Conservation (phyloP, 2,888 invertebrate genomes). For the Nomada fabriciana region DNA sequence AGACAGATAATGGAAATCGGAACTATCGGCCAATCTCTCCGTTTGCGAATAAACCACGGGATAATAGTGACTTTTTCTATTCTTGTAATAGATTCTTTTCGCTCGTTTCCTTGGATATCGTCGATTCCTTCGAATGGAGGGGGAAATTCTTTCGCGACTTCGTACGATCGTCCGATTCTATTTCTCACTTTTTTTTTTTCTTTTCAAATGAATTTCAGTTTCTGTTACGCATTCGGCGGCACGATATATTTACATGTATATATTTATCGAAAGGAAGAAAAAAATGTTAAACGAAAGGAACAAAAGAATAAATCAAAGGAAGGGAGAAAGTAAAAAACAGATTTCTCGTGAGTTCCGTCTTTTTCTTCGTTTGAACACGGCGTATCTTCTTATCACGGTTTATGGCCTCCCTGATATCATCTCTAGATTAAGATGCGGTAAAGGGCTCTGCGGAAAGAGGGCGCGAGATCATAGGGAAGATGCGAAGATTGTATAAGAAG, state of each 20-base stretch:
- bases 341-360: neutral
- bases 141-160: neutral
- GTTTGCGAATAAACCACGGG: neutral
- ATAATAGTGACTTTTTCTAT: neutral
- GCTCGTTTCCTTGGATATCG: neutral
- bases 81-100: neutral
- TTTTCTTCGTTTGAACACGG: constrained; percentile 1
- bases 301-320: neutral
- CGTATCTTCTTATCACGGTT: constrained; percentile 39
- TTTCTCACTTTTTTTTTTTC: constrained; percentile 5
- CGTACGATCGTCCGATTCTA: neutral
- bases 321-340: neutral
- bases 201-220: neutral
- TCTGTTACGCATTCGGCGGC: neutral
- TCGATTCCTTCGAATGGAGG: neutral
- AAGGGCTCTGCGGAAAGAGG: constrained; percentile 62
- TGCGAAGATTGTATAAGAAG: constrained; percentile 62
- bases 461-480: constrained; percentile 60
- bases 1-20: neutral
- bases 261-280: neutral
- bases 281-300: neutral
- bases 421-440: constrained; percentile 51
- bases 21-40: neutral
- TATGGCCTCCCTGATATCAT: constrained; percentile 37
- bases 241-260: neutral